Percentiles rank a stretch among this genome's conserved stretches.
Conservation (phyloP, 2,888 invertebrate genomes). For the Cheilosia variabilis region DNA sequence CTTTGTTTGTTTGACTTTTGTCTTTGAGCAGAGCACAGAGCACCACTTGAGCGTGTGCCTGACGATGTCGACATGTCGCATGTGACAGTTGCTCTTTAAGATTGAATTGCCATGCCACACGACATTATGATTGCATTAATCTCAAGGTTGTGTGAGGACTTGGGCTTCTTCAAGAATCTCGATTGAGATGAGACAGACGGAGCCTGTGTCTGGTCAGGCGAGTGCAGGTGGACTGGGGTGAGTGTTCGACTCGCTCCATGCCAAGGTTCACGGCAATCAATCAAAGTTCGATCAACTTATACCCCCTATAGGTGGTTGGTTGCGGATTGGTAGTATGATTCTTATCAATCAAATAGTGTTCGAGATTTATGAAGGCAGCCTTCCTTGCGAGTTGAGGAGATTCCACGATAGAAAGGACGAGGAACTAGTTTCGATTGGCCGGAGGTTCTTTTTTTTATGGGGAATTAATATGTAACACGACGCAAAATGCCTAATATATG, state of each 20-base stretch:
- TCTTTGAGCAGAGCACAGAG: constrained; percentile 11
- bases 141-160: neutral
- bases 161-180: constrained; percentile 25
- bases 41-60: neutral
- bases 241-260: constrained; percentile 17
- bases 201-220: constrained; percentile 1
- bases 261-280: constrained; percentile 62
- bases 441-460: neutral
- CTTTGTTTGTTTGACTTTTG: constrained; percentile 4
- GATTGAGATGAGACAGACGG: constrained; percentile 3
- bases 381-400: neutral
- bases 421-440: constrained; percentile 4
- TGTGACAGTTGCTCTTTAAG: constrained; percentile 1
- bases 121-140: neutral
- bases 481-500: neutral
- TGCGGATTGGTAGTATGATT: constrained; percentile 12
- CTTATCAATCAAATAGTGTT: constrained; percentile 53
- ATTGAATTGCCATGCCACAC: constrained; percentile 1
- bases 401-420: neutral
- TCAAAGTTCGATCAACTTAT: constrained; percentile 64
- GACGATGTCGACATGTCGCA: neutral
- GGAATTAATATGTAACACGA: neutral
- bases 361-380: constrained; percentile 44
- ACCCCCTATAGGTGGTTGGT: neutral
- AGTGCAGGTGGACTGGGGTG: constrained; percentile 11